Percentiles rank a stretch among this genome's conserved stretches.
phyloP scores from a whole-genome alignment of 2,888 invertebrate species.

The Diaperis boleti region DNA sequence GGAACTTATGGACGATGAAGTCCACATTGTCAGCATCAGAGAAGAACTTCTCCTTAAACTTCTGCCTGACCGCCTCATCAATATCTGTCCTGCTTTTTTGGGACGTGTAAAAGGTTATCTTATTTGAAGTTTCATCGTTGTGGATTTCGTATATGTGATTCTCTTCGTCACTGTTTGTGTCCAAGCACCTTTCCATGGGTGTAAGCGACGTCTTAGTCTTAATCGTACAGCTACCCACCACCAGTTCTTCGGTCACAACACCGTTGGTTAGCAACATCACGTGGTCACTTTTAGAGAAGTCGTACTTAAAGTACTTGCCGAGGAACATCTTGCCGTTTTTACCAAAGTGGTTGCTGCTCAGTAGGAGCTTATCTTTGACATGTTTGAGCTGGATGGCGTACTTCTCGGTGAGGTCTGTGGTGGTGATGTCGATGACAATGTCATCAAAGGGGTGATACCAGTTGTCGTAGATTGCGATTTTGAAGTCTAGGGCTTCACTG shows the following conservation, averaged over 20 bases:
- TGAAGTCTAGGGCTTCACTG: constrained; percentile 15
- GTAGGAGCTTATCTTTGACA: constrained; percentile 20
- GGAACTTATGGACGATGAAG: constrained; percentile 2
- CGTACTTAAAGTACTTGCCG: constrained; percentile 25
- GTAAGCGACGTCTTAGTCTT: background rate
- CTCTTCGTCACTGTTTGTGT: background rate
- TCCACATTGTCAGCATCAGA: constrained; percentile 3
- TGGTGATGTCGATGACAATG: constrained; percentile 14
- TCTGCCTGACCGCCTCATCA: background rate
- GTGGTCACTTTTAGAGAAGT: constrained; percentile 26
- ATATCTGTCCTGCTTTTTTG: constrained; percentile 17
- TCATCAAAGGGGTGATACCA: constrained; percentile 30
- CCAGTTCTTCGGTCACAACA: constrained; percentile 17
- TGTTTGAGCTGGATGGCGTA: constrained; percentile 30
- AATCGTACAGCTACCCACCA: background rate
- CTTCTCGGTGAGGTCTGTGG: background rate
- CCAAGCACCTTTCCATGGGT: constrained; percentile 9
- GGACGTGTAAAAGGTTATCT: constrained; percentile 22
- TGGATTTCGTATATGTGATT: constrained; percentile 20
- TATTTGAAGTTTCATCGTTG: background rate
- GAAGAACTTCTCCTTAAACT: constrained; percentile 10
- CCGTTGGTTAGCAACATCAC: constrained; percentile 19
- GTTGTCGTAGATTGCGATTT: constrained; percentile 26
- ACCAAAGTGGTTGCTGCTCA: constrained; percentile 17
- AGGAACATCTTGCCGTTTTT: constrained; percentile 25